These are phyloP conservation scores for Gambusia holbrooki DNA, from an alignment of 2,113 vertebrate genomes.

Conservation along the genomic window DNA sequence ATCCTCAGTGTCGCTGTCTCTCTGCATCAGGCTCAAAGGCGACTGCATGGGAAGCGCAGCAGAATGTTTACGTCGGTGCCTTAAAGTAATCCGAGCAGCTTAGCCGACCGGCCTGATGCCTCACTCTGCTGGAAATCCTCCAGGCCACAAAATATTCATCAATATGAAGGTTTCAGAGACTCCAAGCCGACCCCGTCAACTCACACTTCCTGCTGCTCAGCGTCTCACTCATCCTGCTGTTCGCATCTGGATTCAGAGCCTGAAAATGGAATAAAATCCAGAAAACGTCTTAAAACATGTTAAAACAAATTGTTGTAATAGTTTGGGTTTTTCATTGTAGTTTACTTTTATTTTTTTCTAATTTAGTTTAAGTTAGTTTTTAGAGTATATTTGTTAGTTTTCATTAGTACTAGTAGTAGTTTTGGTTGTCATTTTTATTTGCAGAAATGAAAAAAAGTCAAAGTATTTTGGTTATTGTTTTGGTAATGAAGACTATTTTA, in stretches of 20 bases:
- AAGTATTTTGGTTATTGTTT: too few relatives aligned
- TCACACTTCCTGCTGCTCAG: constrained; percentile 4
- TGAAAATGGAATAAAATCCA: not conserved
- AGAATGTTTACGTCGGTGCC: constrained; percentile 65
- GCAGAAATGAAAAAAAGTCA: too few relatives aligned
- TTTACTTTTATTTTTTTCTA: too few relatives aligned
- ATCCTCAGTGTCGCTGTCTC: constrained; percentile 64
- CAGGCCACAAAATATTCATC: constrained; percentile 22
- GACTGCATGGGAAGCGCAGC: constrained; percentile 56
- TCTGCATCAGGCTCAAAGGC: constrained; percentile 62
- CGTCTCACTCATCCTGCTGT: not conserved
- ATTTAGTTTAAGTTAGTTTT: too few relatives aligned
- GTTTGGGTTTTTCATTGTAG: too few relatives aligned
- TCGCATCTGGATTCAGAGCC: not conserved
- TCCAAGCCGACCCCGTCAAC: constrained; percentile 11
- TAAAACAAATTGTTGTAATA: too few relatives aligned
- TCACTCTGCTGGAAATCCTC: constrained; percentile 23
- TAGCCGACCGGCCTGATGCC: constrained; percentile 35
- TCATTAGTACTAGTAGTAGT: too few relatives aligned
- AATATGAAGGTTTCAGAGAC: constrained; percentile 14
- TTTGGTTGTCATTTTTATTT: too few relatives aligned
- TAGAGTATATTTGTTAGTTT: too few relatives aligned
- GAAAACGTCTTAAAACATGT: not conserved
- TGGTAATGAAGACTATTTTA: too few relatives aligned
- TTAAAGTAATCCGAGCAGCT: constrained; percentile 57